Conservation (phyloP, 2,797 vertebrate genomes). For the Cirrhinus mrigala region DNA sequence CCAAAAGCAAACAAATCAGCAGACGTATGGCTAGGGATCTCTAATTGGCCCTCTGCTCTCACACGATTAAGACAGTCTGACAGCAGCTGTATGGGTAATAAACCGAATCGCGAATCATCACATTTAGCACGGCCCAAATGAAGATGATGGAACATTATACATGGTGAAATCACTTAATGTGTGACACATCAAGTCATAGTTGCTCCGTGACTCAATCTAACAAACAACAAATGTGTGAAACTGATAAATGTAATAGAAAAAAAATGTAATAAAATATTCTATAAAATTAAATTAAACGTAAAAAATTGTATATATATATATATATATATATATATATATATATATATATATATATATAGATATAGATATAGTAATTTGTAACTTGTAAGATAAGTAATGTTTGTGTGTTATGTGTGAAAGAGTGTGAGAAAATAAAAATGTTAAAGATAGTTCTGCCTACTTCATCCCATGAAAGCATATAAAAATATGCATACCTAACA, state of each 20-base stretch:
- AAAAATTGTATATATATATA: too few relatives aligned
- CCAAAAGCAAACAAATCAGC: not conserved
- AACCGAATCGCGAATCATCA: not conserved
- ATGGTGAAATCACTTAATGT: slow-evolving; percentile 23
- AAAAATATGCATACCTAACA: slow-evolving; percentile 13
- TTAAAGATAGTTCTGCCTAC: not conserved
- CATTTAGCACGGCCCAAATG: slow-evolving; percentile 4
- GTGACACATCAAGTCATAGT: slow-evolving; percentile 6
- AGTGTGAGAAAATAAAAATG: not conserved
- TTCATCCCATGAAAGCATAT: slow-evolving; percentile 4
- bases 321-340: too few relatives aligned
- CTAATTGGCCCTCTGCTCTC: slow-evolving; percentile 1
- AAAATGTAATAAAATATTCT: too few relatives aligned
- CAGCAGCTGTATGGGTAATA: slow-evolving; percentile 19
- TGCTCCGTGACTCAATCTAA: slow-evolving; percentile 13
- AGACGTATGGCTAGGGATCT: not conserved
- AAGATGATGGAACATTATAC: not conserved
- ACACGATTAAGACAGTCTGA: slow-evolving; percentile 25
- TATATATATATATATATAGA: too few relatives aligned
- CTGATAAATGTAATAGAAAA: too few relatives aligned
- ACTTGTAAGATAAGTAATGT: not conserved
- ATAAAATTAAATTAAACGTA: too few relatives aligned
- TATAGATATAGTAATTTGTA: not conserved
- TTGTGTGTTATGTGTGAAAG: not conserved
- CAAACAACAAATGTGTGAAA: not conserved